Base-by-base conservation (phyloP, 2,113 vertebrate species). In the Cyanocitta stelleri region DNA sequence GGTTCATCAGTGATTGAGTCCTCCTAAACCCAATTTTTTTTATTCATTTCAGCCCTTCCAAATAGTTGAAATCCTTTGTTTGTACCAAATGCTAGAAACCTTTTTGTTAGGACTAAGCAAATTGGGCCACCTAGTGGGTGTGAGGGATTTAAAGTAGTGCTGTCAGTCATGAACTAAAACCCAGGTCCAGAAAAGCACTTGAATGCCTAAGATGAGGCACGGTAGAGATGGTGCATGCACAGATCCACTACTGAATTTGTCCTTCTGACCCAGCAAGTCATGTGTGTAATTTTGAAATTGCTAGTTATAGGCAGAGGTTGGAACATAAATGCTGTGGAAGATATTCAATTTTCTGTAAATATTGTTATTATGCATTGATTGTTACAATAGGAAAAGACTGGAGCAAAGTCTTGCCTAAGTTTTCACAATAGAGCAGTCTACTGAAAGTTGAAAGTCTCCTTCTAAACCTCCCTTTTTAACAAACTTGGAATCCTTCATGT, bases 111-210 rank as follows among this genome's bases (percentile, higher is more conserved):
- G 80, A 52, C 49, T 81, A 46, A 83, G 81, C 59, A 74, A 77
- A 61, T 24, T 37, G 39, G 83, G 96, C 85, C 93, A 96, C 66
- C 96, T 97, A 91, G 82, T 92, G 95, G 92, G 19, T 87, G 27
- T 62, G 17, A 82, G 56, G 13, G 12, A 67, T 75, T 89, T 66
- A 32, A 64, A 0, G 2, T 21, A 71, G 43, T 10, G 0, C 41
- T 93, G 37, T 48, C 49, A n/a, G 22, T 76, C n/a, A 27, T 37
- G 16, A 82, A 32, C 49, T 61, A 39, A 68, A 87, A 37, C 26
- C 55, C 35, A 22, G 19, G 55, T 66, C 33, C 61, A 51, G 52
- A 54, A 81, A 74, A 84, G 41, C 27, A 33, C 17, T 49, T 44
- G 11, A 56, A 71, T 46, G 15, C 27, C 16, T 12, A 58, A 51